Conservation (phyloP, 1,140 invertebrate species). For the Eupeodes corollae region DNA sequence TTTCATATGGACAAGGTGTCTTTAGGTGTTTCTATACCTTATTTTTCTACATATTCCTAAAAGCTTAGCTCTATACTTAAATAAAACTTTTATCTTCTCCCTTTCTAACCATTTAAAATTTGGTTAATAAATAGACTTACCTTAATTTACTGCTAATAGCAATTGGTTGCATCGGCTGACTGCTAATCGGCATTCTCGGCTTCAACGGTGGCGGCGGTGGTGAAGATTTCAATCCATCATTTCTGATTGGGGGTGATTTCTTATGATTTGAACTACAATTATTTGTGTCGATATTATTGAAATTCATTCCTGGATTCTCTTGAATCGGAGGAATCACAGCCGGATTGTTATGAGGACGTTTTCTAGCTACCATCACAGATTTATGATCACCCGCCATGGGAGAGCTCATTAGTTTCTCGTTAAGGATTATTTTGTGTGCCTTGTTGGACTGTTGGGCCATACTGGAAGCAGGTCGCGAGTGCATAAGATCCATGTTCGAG, state of each 20-base stretch:
- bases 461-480: slow-evolving; percentile 10
- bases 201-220: slow-evolving; percentile 5
- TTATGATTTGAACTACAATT: background rate
- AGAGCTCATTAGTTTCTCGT: background rate
- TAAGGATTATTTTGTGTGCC: slow-evolving; percentile 3
- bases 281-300: background rate
- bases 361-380: slow-evolving; percentile 13
- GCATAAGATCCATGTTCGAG: slow-evolving; percentile 18
- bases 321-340: slow-evolving; percentile 20
- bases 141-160: background rate
- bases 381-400: background rate
- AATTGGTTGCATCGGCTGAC: background rate
- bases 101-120: no score
- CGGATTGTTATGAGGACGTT: slow-evolving; percentile 26
- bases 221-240: slow-evolving; percentile 4
- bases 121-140: background rate
- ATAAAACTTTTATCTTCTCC: no score
- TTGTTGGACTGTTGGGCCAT: slow-evolving; percentile 12
- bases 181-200: slow-evolving; percentile 1
- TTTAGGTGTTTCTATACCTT: no score
- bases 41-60: no score
- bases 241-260: background rate
- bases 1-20: no score
- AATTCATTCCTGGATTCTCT: slow-evolving; percentile 10
- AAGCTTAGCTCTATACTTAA: no score